Base-by-base conservation (phyloP, 2,113 vertebrate species). In the Atherinomorus stipes region DNA sequence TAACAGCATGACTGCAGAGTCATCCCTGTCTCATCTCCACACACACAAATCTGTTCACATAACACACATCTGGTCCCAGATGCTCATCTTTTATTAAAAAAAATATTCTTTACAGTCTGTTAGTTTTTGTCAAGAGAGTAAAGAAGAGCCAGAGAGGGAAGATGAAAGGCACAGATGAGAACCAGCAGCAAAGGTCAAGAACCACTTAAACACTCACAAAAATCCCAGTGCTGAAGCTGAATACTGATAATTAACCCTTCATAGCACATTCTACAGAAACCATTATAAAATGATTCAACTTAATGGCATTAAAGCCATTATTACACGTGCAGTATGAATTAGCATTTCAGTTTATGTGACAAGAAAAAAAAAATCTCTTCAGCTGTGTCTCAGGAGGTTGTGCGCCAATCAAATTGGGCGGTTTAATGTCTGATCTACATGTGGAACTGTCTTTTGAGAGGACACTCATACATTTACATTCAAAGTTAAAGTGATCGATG, bases 161-260 rank as follows among this genome's bases (percentile, higher is more conserved):
- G 40, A 81, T 56, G 51, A 64, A 44, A 74, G 26, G 1, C 15
- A 40, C 49, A 49, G 34, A 51, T 21, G 34, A 53, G 31, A 1
- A 11, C 1, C 3, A 25, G 51, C 3, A 60, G 11, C 19, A 49
- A 71, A 58, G 77, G 76, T 80, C 63, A 80, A 72, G 66, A 72
- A 52, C 42, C 54, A 76, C 57, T 81, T 10, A 42, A 13, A 23
- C 10, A 57, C 37, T 25, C 21, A 15, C 23, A 11, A 9, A 1
- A 18, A 11, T 7, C 31, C 31, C 31, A 7, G 3, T 34, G 31
- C 38, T 34, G 21, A 42, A 50, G 18, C 51, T 23, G 16, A 57
- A 23, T 18, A 28, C 13, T 19, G 4, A 71, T 49, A 23, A 2
- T 12, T 34, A 42, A 19, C 25, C 60, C 11, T 25, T 21, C 49